Evolutionary conservation across 2,797 vertebrate genomes (phyloP).

Genomic region (Coreius guichenoti): DNA sequence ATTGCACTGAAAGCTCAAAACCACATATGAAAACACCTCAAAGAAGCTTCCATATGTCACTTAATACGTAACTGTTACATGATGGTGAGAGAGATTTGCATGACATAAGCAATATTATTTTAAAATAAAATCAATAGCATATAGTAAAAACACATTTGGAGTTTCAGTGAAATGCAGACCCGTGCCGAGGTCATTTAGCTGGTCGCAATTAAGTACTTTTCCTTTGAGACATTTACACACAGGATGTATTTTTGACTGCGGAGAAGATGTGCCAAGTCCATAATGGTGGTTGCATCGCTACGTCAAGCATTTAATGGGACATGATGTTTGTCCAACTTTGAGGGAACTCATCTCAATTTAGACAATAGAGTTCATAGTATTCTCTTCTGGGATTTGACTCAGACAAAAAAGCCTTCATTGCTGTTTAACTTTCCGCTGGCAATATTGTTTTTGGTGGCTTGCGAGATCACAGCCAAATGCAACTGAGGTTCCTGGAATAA

Average conservation of each 20-base stretch:
- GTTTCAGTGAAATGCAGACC: neutral
- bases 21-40: slow-evolving; percentile 34
- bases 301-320: slow-evolving; percentile 26
- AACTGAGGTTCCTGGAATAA: slow-evolving; percentile 39
- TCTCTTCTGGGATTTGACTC: slow-evolving; percentile 17
- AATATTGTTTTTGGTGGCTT: slow-evolving; percentile 35
- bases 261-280: neutral
- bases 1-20: slow-evolving; percentile 33
- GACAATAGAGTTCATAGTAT: slow-evolving; percentile 27
- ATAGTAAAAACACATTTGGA: slow-evolving; percentile 6
- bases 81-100: slow-evolving; percentile 1
- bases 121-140: slow-evolving; percentile 39
- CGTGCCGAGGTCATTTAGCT: neutral
- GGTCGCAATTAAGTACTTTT: neutral
- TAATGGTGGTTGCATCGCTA: neutral
- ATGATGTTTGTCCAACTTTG: slow-evolving; percentile 11
- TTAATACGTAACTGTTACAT: slow-evolving; percentile 16
- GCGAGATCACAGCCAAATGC: slow-evolving; percentile 48
- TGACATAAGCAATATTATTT: slow-evolving; percentile 32
- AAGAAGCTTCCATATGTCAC: slow-evolving; percentile 24
- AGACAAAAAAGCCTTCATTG: neutral
- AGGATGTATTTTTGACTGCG: slow-evolving; percentile 2
- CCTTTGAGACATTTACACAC: slow-evolving; percentile 20
- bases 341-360: slow-evolving; percentile 27
- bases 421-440: slow-evolving; percentile 20